Evolutionary conservation across 2,888 invertebrate genomes (phyloP), one percentile per base, ranked within the genome.

Genomic region (Heliconius aoede): DNA sequence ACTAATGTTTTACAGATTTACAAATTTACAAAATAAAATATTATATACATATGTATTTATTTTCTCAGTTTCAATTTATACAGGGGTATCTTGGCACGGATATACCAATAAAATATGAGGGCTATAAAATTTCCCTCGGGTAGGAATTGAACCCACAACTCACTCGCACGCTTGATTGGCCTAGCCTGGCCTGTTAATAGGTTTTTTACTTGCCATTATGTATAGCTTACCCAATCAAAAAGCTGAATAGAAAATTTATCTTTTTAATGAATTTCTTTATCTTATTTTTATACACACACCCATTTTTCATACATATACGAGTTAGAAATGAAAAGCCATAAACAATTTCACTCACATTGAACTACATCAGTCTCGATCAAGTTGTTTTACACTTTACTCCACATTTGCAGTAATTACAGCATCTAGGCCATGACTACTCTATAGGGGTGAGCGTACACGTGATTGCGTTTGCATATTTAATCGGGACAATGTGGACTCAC

Each of bases 391-490:
- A 65, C 65, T 36, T 65, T 36, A 65, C 36, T 24, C 65, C 36
- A 65, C 65, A 36, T 65, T 40, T 65, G 36, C 65, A 72, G 68
- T 73, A 72, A 72, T 78, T 40, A 72, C 75, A 64, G 74, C 62
- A 78, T 75, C 30, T 73, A 75, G 78, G 75, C 46, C 78, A 72
- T 78, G 78, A 78, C 62, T 69, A 78, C 73, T 75, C 75, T 72
- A 74, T 74, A 60, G 72, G 74, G 79, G 72, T 74, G 78, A 64
- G 78, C 15, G 55, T 71, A 32, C 46, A 72, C 76, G 76, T 79
- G 79, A 80, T 80, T 80, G 79, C 78, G 74, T 78, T 80, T 80
- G 78, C 78, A 80, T 80, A 76, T 80, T 79, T 79, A 74, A 79
- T 76, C 62, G 72, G 76, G 26, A 74, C 75, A 62, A 69, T 68